A percentile compares a stretch with the other conserved stretches of the same genome.
phyloP scores from a whole-genome alignment of 2,113 vertebrate genomes.

The Neopipo cinnamomea region DNA sequence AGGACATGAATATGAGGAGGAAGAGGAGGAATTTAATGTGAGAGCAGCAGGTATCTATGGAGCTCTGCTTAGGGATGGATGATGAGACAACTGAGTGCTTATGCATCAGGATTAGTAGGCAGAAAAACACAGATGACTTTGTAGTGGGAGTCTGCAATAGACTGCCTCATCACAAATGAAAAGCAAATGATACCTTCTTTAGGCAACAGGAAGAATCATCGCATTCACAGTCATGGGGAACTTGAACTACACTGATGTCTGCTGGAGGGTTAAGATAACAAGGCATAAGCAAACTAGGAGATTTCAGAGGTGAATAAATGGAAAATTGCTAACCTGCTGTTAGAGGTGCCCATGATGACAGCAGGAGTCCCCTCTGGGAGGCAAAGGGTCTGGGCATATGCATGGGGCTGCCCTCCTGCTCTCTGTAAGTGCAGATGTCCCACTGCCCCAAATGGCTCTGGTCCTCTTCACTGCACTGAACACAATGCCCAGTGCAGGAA shows the following conservation, averaged over 20 bases:
- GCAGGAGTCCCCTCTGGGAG: accelerated
- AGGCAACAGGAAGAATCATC: neutral
- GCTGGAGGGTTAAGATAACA: neutral
- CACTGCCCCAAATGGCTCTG: neutral
- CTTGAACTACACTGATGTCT: neutral
- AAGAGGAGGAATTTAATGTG: neutral
- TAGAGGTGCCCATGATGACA: neutral
- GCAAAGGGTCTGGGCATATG: accelerated
- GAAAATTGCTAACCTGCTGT: neutral
- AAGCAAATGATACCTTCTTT: neutral
- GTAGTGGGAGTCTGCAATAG: neutral
- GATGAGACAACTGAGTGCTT: neutral
- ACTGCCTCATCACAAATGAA: neutral
- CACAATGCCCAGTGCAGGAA: neutral
- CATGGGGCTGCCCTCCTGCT: neutral
- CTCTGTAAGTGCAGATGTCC: neutral
- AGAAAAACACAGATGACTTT: neutral
- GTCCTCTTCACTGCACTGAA: accelerated
- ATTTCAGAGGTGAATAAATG: neutral
- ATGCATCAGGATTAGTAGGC: neutral
- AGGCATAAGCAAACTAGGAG: neutral
- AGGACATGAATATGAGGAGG: accelerated
- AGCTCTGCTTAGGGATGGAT: neutral
- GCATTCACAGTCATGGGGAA: neutral
- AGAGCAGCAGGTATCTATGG: neutral